Percentiles rank a stretch among this genome's conserved stretches.
phyloP scores from a whole-genome alignment of 2,797 vertebrate species.

The Darevskia nairensis region DNA sequence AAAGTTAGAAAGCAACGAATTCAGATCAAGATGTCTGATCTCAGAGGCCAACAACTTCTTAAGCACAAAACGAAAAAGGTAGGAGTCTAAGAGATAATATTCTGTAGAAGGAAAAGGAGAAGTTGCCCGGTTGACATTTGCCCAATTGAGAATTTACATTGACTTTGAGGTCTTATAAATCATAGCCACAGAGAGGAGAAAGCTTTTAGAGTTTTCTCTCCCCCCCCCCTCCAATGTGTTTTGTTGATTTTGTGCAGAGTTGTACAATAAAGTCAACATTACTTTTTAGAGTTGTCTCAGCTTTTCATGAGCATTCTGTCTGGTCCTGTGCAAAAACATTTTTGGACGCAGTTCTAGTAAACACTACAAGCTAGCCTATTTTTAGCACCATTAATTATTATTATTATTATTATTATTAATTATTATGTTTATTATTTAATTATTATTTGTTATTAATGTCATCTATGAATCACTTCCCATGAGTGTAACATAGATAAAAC shows the following conservation, averaged over 20 bases:
- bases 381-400: too few relatives aligned
- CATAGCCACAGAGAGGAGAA: neutral
- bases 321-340: neutral
- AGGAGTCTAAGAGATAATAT: neutral
- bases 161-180: neutral
- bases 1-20: constrained; percentile 47
- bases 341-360: neutral
- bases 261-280: neutral
- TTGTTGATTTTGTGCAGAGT: too few relatives aligned
- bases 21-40: neutral
- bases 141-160: neutral
- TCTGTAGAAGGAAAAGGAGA: neutral
- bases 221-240: too few relatives aligned
- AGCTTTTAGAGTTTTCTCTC: too few relatives aligned
- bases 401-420: too few relatives aligned
- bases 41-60: neutral
- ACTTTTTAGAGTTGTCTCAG: neutral
- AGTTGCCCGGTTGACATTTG: neutral
- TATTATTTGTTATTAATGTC: too few relatives aligned
- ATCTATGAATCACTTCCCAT: too few relatives aligned
- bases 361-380: neutral
- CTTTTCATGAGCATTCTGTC: too few relatives aligned
- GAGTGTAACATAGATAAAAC: too few relatives aligned
- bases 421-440: too few relatives aligned
- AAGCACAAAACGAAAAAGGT: constrained; percentile 9